Evolutionary conservation across 2,113 vertebrate species (phyloP), one percentile per base, ranked within the genome.

Genomic region (Sceloporus undulatus): DNA sequence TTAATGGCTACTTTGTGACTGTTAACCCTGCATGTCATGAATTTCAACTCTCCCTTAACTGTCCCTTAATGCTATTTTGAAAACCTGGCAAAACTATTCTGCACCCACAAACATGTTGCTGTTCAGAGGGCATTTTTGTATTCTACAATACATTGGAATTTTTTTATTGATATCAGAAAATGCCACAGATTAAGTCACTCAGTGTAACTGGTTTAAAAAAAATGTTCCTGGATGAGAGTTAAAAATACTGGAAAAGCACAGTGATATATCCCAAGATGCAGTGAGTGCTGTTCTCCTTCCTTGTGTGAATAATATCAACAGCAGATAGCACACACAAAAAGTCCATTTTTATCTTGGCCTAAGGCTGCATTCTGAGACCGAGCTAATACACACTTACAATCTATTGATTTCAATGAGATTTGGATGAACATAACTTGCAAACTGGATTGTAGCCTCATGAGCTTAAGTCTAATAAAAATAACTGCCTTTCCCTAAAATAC

Each of bases 381-480:
- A 82, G 29, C 19, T 40, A 82, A 65, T 18, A 38, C 34, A 42
- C 34, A 79, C 56, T 65, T 76, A 82, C 19, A 66, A 54, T 40
- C 62, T 34, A 68, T 34, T 83, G 87, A 83, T 66, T 78, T 77
- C 80, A 54, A 18, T 56, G 56, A 87, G 34, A 29, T 16, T 38
- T 13, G 71, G 75, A 9, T 23, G 27, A 42, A 65, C 73, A 34
- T 62, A 38, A 82, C 56, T 76, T 65, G 59, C 75, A 14, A 74
- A 70, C 25, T 75, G 34, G 38, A 82, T 81, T 82, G 56, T 52
- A 48, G 86, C 40, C 29, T 19, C n/a, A 76, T 75, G 82, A 81
- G 13, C 87, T 48, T 68, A 68, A 82, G 74, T 68, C 80, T 78
- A 90, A 73, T 89, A 87, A 89, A 85, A 78, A 80, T 34, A 79